Percentiles rank a stretch among this genome's conserved stretches.
These are phyloP conservation scores for Eledona agricola DNA, from an alignment of 2,888 invertebrate species.

Conservation along the genomic window DNA sequence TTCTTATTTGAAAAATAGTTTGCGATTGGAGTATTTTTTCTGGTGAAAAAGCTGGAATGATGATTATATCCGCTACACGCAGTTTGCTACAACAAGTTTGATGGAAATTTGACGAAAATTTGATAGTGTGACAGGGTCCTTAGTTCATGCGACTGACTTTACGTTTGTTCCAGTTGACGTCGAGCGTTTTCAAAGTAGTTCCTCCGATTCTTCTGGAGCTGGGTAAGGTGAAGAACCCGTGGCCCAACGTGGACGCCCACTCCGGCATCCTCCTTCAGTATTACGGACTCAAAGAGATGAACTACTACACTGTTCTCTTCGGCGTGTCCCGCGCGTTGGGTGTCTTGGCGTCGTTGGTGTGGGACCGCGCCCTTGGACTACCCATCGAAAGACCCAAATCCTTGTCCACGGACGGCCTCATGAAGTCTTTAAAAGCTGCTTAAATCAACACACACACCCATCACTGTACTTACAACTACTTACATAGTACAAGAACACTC, in stretches of 20 bases:
- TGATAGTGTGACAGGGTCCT: no score
- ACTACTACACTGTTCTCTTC: constrained; percentile 92
- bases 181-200: constrained; percentile 90
- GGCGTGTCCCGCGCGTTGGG: constrained; percentile 91
- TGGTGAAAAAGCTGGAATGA: no score
- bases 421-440: constrained; percentile 47
- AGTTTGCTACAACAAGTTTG: constrained; percentile 1
- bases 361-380: constrained; percentile 87
- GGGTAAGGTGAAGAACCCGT: constrained; percentile 97
- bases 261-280: constrained; percentile 92
- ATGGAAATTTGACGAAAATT: no score
- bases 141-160: no score
- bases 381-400: constrained; percentile 91
- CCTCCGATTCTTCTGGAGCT: constrained; percentile 91
- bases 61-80: no score
- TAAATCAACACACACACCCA: constrained; percentile 17
- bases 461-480: constrained; percentile 24
- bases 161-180: constrained; percentile 64
- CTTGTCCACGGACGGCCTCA: constrained; percentile 77
- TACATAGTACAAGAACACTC: constrained; percentile 6
- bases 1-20: no score
- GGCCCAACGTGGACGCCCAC: constrained; percentile 98
- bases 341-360: constrained; percentile 82
- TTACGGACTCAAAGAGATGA: constrained; percentile 92
- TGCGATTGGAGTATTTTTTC: no score